Conservation (phyloP, 1,140 invertebrate genomes). For the Cecropterus lyciades region DNA sequence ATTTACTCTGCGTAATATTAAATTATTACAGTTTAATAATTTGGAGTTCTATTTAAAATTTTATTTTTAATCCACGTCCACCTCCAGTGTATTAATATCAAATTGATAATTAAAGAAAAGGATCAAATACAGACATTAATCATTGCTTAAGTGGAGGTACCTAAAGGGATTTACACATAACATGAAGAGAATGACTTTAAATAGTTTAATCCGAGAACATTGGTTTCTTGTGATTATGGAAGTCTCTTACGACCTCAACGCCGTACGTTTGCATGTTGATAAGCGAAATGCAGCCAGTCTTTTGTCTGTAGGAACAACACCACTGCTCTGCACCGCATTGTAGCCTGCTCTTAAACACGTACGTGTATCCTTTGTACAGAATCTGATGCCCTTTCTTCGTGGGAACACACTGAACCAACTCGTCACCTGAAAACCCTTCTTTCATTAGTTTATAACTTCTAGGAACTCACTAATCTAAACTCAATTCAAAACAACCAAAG, state of each 20-base stretch:
- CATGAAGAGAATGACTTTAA: too few relatives aligned
- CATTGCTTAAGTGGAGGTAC: too few relatives aligned
- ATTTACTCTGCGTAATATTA: too few relatives aligned
- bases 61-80: too few relatives aligned
- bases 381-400: slow-evolving; percentile 77
- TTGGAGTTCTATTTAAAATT: too few relatives aligned
- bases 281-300: slow-evolving; percentile 77
- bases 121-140: too few relatives aligned
- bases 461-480: slow-evolving; percentile 4
- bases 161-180: too few relatives aligned
- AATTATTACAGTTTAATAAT: too few relatives aligned
- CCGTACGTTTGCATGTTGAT: slow-evolving; percentile 77
- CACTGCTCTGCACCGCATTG: slow-evolving; percentile 76
- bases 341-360: slow-evolving; percentile 73
- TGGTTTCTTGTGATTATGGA: slow-evolving; percentile 79
- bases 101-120: too few relatives aligned
- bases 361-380: slow-evolving; percentile 75
- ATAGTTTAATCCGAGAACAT: slow-evolving; percentile 67
- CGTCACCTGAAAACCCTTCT: slow-evolving; percentile 65
- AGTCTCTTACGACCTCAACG: slow-evolving; percentile 73
- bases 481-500: slow-evolving; percentile 28
- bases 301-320: slow-evolving; percentile 75
- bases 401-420: slow-evolving; percentile 74
- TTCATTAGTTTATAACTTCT: slow-evolving; percentile 36
- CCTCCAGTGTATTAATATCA: too few relatives aligned